These are phyloP conservation scores for Cheirogaleus major DNA, from an alignment of 2,797 vertebrate species.

Conservation along the genomic window DNA sequence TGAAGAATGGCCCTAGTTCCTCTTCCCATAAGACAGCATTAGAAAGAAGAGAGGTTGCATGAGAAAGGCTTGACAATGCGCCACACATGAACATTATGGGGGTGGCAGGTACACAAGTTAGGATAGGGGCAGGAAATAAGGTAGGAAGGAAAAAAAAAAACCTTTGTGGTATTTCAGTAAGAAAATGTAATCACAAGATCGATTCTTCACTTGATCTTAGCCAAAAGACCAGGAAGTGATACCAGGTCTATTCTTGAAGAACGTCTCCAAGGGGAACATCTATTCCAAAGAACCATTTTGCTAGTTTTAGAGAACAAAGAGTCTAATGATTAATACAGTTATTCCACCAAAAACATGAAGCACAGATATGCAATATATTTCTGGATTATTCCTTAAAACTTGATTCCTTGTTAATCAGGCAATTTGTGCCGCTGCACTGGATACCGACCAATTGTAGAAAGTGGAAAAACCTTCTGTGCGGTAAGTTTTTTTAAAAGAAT, in stretches of 20 bases:
- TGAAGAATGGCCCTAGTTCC: background rate
- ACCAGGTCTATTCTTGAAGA: background rate
- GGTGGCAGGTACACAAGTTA: background rate
- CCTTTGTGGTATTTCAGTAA: background rate
- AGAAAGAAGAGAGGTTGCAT: background rate
- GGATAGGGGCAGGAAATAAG: background rate
- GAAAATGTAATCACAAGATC: background rate
- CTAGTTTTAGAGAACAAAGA: background rate
- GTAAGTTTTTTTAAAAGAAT: conserved; percentile 71
- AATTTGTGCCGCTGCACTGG: conserved; percentile 88
- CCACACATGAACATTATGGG: background rate
- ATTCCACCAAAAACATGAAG: background rate
- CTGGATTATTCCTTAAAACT: background rate
- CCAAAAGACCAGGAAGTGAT: background rate
- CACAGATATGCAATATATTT: background rate
- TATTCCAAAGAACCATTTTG: background rate
- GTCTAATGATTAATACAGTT: background rate
- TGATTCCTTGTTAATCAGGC: conserved; percentile 73
- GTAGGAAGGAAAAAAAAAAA: background rate
- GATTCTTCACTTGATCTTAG: background rate
- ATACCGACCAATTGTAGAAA: conserved; percentile 86
- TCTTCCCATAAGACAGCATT: background rate
- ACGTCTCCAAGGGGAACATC: background rate
- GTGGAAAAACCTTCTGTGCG: conserved; percentile 85
- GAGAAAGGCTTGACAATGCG: background rate